A percentile compares a stretch with the other conserved stretches of the same genome.
Conservation (phyloP, 1,140 invertebrate genomes). For the Dryas iulia region DNA sequence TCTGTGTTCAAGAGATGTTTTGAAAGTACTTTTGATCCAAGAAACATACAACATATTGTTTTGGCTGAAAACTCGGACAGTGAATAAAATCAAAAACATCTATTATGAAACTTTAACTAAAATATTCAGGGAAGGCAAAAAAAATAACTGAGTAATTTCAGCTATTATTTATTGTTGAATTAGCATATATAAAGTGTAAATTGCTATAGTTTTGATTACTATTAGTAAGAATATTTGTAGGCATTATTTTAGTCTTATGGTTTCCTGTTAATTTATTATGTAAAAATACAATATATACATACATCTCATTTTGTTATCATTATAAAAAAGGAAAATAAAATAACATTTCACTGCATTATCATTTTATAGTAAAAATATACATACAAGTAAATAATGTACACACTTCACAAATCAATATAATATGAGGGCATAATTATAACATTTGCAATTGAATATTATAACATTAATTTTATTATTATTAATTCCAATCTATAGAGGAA, state of each 20-base stretch:
- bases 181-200: neutral
- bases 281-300: neutral
- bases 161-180: too few relatives aligned
- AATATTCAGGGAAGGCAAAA: too few relatives aligned
- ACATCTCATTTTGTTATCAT: neutral
- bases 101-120: too few relatives aligned
- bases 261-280: neutral
- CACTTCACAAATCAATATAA: slow-evolving; percentile 67
- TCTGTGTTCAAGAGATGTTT: slow-evolving; percentile 84
- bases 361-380: slow-evolving; percentile 80
- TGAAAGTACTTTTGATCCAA: slow-evolving; percentile 84
- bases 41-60: slow-evolving; percentile 71
- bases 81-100: slow-evolving; percentile 53
- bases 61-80: slow-evolving; percentile 84
- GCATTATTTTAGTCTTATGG: neutral
- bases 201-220: too few relatives aligned
- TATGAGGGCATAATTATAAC: slow-evolving; percentile 42
- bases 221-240: neutral
- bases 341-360: slow-evolving; percentile 70
- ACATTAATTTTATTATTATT: slow-evolving; percentile 24
- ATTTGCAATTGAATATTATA: slow-evolving; percentile 29
- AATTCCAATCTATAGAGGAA: slow-evolving; percentile 34
- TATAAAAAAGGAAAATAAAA: slow-evolving; percentile 54
- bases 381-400: slow-evolving; percentile 74
- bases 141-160: too few relatives aligned